These are phyloP conservation scores for Itoplectis maculator DNA, from an alignment of 2,888 invertebrate genomes.

Conservation along the genomic window DNA sequence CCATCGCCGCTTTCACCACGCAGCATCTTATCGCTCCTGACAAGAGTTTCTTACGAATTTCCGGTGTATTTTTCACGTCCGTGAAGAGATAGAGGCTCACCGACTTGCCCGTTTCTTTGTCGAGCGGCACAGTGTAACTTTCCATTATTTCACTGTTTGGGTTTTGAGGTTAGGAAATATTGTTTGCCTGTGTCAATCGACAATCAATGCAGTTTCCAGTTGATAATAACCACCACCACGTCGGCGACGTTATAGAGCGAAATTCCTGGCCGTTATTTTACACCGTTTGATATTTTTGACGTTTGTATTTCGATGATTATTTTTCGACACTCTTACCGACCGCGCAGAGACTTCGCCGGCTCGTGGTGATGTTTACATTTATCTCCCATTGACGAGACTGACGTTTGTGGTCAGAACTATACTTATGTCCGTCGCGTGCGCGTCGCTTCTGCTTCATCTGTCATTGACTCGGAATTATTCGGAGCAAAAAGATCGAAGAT, in stretches of 20 bases:
- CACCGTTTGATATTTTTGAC: too few relatives aligned
- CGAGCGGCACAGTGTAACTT: slow-evolving; percentile 79
- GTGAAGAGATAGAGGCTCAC: slow-evolving; percentile 86
- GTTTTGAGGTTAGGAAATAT: slow-evolving; percentile 15
- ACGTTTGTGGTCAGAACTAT: too few relatives aligned
- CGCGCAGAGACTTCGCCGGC: too few relatives aligned
- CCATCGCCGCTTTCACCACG: slow-evolving; percentile 87
- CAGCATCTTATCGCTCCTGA: slow-evolving; percentile 87
- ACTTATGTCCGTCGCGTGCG: too few relatives aligned
- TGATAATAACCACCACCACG: too few relatives aligned
- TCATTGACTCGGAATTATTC: too few relatives aligned
- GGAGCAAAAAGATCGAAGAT: too few relatives aligned
- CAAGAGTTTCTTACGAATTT: slow-evolving; percentile 86
- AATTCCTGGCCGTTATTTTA: too few relatives aligned
- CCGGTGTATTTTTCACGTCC: slow-evolving; percentile 87
- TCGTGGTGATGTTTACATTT: too few relatives aligned
- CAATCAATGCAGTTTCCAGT: background rate
- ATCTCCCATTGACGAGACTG: too few relatives aligned
- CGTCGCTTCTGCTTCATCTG: too few relatives aligned
- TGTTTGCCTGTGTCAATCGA: background rate
- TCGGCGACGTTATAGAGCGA: background rate
- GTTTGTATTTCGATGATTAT: too few relatives aligned
- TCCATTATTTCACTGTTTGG: slow-evolving; percentile 65
- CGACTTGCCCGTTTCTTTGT: slow-evolving; percentile 83
- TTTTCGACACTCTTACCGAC: background rate